Evolutionary conservation across 2,888 invertebrate genomes (phyloP), one percentile per base, ranked within the genome.

Genomic region (Pristionchus japonicus): DNA sequence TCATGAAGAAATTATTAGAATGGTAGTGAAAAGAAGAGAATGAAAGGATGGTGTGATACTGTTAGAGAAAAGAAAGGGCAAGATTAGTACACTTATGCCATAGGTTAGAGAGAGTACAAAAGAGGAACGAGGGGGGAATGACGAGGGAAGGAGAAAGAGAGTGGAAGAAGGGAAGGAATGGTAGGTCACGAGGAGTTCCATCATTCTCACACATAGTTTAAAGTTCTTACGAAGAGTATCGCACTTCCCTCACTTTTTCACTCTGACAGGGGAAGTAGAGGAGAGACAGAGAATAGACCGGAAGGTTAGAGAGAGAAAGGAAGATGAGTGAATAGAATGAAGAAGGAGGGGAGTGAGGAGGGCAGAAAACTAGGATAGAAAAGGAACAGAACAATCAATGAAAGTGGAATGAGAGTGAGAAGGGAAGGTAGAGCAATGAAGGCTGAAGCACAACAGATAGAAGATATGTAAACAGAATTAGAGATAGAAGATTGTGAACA

Each of bases 261-360:
- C 67, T 40, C 49, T 67, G 64, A 67, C 40, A 37, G 34, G 64
- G 52, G 47, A 64, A 70, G 37, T 40, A 40, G 57, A 70, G 82
- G 43, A 49, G 57, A 85, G 23, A 23, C 15, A 84, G 70, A 70
- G 70, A 70, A 20, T 23, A 40, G 74, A 40, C 23, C 20, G 40
- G 40, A 74, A 57, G 43, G 57, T 7, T 70, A 43, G 77, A 84
- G 64, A 83, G 74, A 64, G 84, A 89, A 57, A 70, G 77, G 57
- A 37, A 57, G 80, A 27, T 27, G 64, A 37, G 40, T 27, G 43
- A 34, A 82, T 15, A 80, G 61, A 40, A n/a, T 27, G 49, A 88
- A 80, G 80, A 88, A 83, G 67, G 77, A 49, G 57, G 23, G 74
- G 74, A 74, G 77, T 27, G 34, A 67, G 87, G 40, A 83, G 40